These are phyloP conservation scores for Aldabrachelys gigantea DNA, from an alignment of 2,113 vertebrate genomes.

Conservation along the genomic window DNA sequence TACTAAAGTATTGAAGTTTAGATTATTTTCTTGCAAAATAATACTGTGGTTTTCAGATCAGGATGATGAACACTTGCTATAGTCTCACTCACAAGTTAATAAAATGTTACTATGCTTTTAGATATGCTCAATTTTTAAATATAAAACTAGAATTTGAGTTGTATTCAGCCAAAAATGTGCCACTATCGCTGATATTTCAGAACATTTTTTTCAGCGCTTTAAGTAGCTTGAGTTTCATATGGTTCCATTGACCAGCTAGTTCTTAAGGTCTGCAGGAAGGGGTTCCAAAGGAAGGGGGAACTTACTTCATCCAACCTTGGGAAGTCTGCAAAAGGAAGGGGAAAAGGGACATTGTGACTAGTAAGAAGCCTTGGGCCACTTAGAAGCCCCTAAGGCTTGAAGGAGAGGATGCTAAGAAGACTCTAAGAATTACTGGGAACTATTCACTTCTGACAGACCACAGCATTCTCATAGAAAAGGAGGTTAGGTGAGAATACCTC, in stretches of 20 bases:
- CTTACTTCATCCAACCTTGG: no score
- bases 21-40: not conserved
- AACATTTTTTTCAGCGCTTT: not conserved
- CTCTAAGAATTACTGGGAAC: not conserved
- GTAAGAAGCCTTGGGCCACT: not conserved
- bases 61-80: not conserved
- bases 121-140: not conserved
- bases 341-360: not conserved
- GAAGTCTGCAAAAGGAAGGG: not conserved
- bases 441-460: not conserved
- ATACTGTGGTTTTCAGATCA: not conserved
- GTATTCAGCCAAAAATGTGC: accelerated
- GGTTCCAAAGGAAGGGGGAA: accelerated
- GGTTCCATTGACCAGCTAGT: accelerated
- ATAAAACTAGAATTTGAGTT: not conserved
- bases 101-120: not conserved
- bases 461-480: not conserved
- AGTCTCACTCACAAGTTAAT: not conserved
- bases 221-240: not conserved
- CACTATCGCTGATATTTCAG: not conserved
- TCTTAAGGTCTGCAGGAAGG: accelerated
- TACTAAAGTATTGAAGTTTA: not conserved
- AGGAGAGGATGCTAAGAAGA: not conserved
- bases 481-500: not conserved
- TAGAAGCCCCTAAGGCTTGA: accelerated